A percentile compares a stretch with the other conserved stretches of the same genome.
Conservation (phyloP, 1,140 invertebrate genomes). For the Lepidotrigona ventralis region DNA sequence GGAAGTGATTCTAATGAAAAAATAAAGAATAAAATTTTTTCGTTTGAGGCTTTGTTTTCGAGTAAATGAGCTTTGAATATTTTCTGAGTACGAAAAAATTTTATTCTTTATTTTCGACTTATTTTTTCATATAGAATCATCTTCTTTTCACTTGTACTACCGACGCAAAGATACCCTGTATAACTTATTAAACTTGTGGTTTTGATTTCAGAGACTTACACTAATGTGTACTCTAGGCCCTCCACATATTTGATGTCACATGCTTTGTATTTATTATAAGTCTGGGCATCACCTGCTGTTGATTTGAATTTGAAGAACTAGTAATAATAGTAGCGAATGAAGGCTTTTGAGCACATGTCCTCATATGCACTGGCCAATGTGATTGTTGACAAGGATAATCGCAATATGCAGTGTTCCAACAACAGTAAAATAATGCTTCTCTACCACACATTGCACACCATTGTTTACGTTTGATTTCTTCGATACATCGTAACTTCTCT, state of each 20-base stretch:
- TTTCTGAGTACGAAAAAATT: too few relatives aligned
- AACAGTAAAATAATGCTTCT: conserved; percentile 95
- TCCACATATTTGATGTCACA: conserved; percentile 58
- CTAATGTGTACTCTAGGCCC: conserved; percentile 63
- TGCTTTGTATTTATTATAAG: conserved; percentile 67
- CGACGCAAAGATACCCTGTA: background rate
- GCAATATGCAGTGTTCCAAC: conserved; percentile 97
- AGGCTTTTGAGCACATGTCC: conserved; percentile 76
- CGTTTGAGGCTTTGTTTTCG: too few relatives aligned
- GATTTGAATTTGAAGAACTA: conserved; percentile 45
- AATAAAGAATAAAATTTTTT: too few relatives aligned
- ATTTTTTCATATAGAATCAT: too few relatives aligned
- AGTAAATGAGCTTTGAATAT: too few relatives aligned
- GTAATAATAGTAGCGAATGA: conserved; percentile 47
- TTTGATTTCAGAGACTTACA: conserved; percentile 48
- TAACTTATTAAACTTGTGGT: conserved; percentile 25
- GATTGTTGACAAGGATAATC: conserved; percentile 90
- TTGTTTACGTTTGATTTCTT: conserved; percentile 90
- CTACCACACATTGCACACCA: conserved; percentile 94
- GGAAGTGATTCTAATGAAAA: too few relatives aligned
- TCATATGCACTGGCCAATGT: conserved; percentile 85
- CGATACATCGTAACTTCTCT: conserved; percentile 84
- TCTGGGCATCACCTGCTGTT: conserved; percentile 71
- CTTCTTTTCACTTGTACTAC: too few relatives aligned
- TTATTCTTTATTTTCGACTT: too few relatives aligned